Percentiles rank a stretch among this genome's conserved stretches.
phyloP scores from a whole-genome alignment of 2,888 invertebrate species.

The Leptinotarsa haldemani region DNA sequence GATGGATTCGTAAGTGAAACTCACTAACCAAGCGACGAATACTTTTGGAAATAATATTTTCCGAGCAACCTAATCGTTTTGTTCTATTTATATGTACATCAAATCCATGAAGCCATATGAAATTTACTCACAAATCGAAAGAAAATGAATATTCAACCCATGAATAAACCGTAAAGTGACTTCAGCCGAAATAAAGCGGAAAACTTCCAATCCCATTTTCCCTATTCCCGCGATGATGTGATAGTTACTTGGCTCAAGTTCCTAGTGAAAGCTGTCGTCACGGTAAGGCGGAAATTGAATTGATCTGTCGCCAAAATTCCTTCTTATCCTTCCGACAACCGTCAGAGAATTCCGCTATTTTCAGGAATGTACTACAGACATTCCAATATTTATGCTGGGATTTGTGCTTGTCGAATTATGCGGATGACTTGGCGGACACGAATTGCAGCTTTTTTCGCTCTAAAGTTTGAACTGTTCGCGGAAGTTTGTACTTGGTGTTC shows the following conservation, averaged over 20 bases:
- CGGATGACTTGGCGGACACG: slow-evolving; percentile 8
- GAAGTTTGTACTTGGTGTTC: background rate
- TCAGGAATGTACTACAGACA: background rate
- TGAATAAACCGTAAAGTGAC: slow-evolving; percentile 7
- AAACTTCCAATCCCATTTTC: slow-evolving; percentile 5
- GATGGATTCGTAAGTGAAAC: too few relatives aligned
- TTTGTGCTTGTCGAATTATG: slow-evolving; percentile 2
- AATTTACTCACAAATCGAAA: background rate
- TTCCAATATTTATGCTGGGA: background rate
- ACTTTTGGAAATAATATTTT: too few relatives aligned
- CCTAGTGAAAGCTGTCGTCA: slow-evolving; percentile 16
- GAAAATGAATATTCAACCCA: background rate
- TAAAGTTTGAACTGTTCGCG: background rate
- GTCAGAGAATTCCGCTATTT: background rate
- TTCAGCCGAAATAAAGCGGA: background rate
- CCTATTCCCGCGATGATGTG: slow-evolving; percentile 1
- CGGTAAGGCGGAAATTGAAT: slow-evolving; percentile 14
- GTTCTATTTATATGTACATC: too few relatives aligned
- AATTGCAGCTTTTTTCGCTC: background rate
- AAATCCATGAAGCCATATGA: background rate
- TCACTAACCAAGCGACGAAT: too few relatives aligned
- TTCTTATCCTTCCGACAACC: background rate
- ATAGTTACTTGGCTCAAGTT: slow-evolving; percentile 9
- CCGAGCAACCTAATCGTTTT: too few relatives aligned
- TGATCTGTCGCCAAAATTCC: slow-evolving; percentile 4